Evolutionary conservation across 2,113 vertebrate species (phyloP).

Genomic region (Isichthys henryi): DNA sequence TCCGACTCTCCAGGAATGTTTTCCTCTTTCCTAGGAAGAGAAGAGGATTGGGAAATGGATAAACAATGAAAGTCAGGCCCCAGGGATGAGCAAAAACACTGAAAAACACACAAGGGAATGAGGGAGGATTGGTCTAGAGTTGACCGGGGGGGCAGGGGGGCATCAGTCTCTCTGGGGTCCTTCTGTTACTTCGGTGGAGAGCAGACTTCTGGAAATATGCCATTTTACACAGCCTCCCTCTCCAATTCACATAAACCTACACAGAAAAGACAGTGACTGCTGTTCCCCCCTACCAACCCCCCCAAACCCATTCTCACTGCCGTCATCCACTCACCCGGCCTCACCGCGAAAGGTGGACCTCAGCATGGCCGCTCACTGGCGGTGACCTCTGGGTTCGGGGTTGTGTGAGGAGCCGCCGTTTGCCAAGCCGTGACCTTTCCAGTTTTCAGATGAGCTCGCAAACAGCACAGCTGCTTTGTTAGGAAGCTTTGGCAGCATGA

Average conservation of each 20-base stretch:
- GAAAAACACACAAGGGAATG: not conserved
- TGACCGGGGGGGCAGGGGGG: not conserved
- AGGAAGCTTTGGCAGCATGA: not conserved
- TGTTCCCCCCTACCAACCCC: not conserved
- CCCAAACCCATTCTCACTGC: not conserved
- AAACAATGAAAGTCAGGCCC: not conserved
- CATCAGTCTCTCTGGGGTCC: not conserved
- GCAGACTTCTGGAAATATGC: not conserved
- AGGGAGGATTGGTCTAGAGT: conserved; percentile 12
- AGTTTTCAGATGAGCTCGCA: not conserved
- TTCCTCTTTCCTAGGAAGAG: not conserved
- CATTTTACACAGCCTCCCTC: not conserved
- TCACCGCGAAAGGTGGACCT: not conserved
- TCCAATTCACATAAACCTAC: not conserved
- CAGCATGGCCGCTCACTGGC: not conserved
- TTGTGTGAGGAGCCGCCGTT: not conserved
- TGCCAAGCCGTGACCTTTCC: conserved; percentile 7
- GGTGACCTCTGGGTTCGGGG: not conserved
- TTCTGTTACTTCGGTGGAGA: not conserved
- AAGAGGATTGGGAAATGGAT: conserved; percentile 2
- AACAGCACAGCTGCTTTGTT: not conserved
- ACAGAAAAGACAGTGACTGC: not conserved
- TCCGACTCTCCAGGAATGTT: conserved; percentile 4
- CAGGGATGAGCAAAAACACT: not conserved
- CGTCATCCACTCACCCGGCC: not conserved